Evolutionary conservation across 2,113 vertebrate species (phyloP).

Genomic region (Phylloscopus trochiloides): DNA sequence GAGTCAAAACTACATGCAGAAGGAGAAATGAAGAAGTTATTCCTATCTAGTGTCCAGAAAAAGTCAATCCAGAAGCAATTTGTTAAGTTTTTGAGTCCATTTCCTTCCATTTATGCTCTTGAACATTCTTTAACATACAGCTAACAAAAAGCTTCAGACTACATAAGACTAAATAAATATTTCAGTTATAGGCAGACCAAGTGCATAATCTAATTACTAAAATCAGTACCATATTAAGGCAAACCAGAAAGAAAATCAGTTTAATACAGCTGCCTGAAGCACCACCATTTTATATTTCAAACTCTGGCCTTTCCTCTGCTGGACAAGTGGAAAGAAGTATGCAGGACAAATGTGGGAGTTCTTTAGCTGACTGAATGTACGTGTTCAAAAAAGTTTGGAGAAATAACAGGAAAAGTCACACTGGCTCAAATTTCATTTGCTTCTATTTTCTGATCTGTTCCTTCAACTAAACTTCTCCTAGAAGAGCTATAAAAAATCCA

Average conservation of each 20-base stretch:
- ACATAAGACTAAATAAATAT: neutral
- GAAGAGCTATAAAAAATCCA: constrained; percentile 34
- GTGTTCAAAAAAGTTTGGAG: neutral
- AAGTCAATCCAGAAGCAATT: neutral
- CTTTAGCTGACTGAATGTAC: neutral
- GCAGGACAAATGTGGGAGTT: neutral
- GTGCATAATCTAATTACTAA: neutral
- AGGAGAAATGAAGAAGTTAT: constrained; percentile 41
- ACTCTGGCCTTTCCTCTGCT: neutral
- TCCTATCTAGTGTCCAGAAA: constrained; percentile 28
- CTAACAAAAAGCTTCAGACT: neutral
- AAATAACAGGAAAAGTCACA: constrained; percentile 21
- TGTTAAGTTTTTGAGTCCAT: constrained; percentile 18
- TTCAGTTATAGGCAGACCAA: neutral
- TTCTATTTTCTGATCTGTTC: constrained; percentile 47
- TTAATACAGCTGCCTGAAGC: neutral
- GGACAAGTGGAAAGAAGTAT: neutral
- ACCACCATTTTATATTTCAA: neutral
- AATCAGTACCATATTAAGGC: neutral
- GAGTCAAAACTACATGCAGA: neutral
- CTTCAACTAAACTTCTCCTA: constrained; percentile 23
- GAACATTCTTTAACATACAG: neutral
- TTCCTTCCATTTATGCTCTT: constrained; percentile 13
- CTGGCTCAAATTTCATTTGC: constrained; percentile 15
- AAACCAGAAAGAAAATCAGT: neutral